These are phyloP conservation scores for Opisthograptis luteolata DNA, from an alignment of 2,888 invertebrate species.

Conservation along the genomic window DNA sequence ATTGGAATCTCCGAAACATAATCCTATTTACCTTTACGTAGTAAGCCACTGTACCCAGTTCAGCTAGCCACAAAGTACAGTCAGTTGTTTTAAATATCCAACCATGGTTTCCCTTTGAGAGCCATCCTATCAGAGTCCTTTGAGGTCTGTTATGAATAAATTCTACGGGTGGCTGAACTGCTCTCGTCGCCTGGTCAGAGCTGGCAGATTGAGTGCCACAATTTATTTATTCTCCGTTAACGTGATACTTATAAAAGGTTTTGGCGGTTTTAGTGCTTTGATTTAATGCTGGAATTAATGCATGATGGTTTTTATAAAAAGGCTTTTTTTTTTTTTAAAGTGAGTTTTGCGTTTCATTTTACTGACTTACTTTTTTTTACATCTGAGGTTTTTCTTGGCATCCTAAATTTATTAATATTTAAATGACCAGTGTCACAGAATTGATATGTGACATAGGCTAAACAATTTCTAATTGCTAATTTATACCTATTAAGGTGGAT, in stretches of 20 bases:
- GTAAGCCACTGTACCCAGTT: too few species aligned
- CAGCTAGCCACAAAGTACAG: background rate
- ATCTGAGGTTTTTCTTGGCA: too few species aligned
- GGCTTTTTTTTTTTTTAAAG: too few species aligned
- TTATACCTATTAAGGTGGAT: too few species aligned
- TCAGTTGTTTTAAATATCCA: slow-evolving; percentile 12
- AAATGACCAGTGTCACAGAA: too few species aligned
- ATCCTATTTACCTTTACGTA: too few species aligned
- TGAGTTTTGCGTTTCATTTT: too few species aligned
- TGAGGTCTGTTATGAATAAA: slow-evolving; percentile 22
- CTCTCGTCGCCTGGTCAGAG: background rate
- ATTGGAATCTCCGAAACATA: too few species aligned
- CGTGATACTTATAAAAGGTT: background rate
- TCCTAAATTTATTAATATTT: too few species aligned
- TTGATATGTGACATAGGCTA: too few species aligned
- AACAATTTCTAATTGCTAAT: too few species aligned
- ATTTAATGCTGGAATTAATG: background rate
- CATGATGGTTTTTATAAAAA: background rate
- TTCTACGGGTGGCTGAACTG: slow-evolving; percentile 6
- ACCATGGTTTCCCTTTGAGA: slow-evolving; percentile 11
- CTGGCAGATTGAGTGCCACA: background rate
- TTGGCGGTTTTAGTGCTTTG: background rate
- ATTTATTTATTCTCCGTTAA: slow-evolving; percentile 9
- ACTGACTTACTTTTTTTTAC: too few species aligned
- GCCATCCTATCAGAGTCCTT: slow-evolving; percentile 5